Conservation (phyloP, 2,797 vertebrate genomes). For the Etheostoma perlongum region DNA sequence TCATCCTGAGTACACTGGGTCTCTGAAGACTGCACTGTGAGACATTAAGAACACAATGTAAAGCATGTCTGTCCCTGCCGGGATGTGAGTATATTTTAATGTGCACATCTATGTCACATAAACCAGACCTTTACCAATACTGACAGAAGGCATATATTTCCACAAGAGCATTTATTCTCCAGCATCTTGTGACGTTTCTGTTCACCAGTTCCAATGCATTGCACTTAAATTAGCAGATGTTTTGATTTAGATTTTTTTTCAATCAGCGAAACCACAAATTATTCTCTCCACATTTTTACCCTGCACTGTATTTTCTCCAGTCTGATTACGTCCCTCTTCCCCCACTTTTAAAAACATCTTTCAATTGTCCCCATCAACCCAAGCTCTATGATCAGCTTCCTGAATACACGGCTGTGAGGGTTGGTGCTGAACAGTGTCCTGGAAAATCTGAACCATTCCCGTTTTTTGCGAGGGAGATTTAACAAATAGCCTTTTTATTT, state of each 20-base stretch:
- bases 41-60: constrained; percentile 81
- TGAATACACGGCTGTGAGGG: constrained; percentile 72
- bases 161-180: constrained; percentile 71
- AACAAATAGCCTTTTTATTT: constrained; percentile 49
- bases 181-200: constrained; percentile 74
- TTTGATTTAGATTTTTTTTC: constrained; percentile 7
- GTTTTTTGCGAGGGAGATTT: constrained; percentile 28
- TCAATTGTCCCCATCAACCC: constrained; percentile 80
- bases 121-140: constrained; percentile 61
- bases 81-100: constrained; percentile 78
- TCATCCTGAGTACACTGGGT: constrained; percentile 83
- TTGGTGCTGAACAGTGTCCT: constrained; percentile 71
- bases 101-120: constrained; percentile 79
- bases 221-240: constrained; percentile 68
- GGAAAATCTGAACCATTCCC: constrained; percentile 54
- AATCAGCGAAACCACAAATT: constrained; percentile 67
- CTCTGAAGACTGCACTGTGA: constrained; percentile 86
- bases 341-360: constrained; percentile 68
- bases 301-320: constrained; percentile 66
- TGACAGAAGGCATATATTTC: constrained; percentile 63
- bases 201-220: constrained; percentile 71
- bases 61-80: constrained; percentile 76
- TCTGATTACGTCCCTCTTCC: constrained; percentile 63
- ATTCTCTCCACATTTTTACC: constrained; percentile 58
- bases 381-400: constrained; percentile 80